Conservation (phyloP, 2,797 vertebrate genomes). For the Pygocentrus nattereri region DNA sequence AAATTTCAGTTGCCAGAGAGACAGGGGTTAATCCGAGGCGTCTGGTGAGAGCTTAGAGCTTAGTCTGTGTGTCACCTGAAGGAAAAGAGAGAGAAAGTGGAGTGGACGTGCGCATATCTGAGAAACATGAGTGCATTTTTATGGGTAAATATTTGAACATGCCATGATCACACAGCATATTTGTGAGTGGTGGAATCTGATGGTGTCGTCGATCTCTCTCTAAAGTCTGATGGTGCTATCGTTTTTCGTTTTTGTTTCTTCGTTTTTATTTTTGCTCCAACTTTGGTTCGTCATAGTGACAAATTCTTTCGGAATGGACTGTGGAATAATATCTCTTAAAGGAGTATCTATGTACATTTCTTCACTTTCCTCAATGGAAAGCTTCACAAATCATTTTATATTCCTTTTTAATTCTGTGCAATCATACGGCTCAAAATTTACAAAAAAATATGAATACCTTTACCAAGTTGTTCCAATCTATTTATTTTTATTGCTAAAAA, state of each 20-base stretch:
- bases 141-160: constrained; percentile 16
- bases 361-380: background rate
- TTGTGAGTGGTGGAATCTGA: background rate
- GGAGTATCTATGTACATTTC: background rate
- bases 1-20: constrained; percentile 42
- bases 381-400: too few species aligned
- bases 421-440: constrained; percentile 6
- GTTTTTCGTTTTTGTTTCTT: too few species aligned
- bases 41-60: constrained; percentile 12
- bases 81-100: constrained; percentile 12
- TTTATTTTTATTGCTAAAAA: constrained; percentile 67
- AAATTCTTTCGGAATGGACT: too few species aligned
- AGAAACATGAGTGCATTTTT: background rate
- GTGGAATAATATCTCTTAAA: background rate
- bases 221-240: background rate
- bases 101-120: constrained; percentile 7
- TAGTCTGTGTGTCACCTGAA: constrained; percentile 39
- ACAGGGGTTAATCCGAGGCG: constrained; percentile 37
- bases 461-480: constrained; percentile 37
- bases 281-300: background rate
- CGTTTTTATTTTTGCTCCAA: background rate
- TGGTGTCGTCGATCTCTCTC: background rate
- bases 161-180: background rate
- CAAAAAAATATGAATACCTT: constrained; percentile 24
- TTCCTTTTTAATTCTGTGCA: background rate